These are phyloP conservation scores for Tenthredo amoena DNA, from an alignment of 2,888 invertebrate genomes.

Conservation along the genomic window DNA sequence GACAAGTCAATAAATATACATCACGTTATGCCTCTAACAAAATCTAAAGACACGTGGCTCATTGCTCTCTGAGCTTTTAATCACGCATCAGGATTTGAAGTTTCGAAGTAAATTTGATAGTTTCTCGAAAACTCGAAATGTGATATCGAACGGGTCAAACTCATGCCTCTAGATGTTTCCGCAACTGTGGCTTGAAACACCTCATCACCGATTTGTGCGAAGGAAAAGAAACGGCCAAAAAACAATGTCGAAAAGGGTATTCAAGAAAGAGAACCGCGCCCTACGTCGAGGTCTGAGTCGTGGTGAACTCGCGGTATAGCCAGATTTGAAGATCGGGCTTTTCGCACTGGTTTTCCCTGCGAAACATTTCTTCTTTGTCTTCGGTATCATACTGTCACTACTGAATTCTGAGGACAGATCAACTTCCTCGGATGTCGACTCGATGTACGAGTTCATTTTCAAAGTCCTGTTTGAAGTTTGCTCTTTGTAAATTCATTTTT, in stretches of 20 bases:
- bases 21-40: not conserved
- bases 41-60: not conserved
- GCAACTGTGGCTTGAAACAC: not conserved
- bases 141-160: not conserved
- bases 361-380: constrained; percentile 25
- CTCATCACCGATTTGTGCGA: constrained; percentile 61
- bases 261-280: constrained; percentile 63
- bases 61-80: not conserved
- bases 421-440: constrained; percentile 59
- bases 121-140: not conserved
- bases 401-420: constrained; percentile 57
- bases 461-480: constrained; percentile 51
- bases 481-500: not conserved
- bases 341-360: constrained; percentile 47
- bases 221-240: constrained; percentile 70
- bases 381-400: constrained; percentile 53
- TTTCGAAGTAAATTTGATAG: not conserved
- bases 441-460: constrained; percentile 54
- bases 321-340: constrained; percentile 34
- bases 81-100: not conserved
- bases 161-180: constrained; percentile 4
- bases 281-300: constrained; percentile 54
- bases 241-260: constrained; percentile 69
- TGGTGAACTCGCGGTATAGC: constrained; percentile 26
- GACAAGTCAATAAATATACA: not conserved